Base-by-base conservation (phyloP, 2,888 invertebrate species). In the Crematogaster levior region DNA sequence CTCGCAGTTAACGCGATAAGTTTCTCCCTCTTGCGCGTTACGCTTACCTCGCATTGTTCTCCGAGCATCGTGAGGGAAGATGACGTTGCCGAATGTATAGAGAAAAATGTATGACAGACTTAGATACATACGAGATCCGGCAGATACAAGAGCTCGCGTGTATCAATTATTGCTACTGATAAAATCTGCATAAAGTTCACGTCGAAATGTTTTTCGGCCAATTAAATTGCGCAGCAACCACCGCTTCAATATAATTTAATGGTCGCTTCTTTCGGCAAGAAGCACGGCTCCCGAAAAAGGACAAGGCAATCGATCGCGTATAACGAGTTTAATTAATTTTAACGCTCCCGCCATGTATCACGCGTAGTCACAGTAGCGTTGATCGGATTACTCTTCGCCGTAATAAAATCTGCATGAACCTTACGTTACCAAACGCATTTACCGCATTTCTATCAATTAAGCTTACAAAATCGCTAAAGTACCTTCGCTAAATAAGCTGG, bases 311-410 rank as follows among this genome's bases (percentile, higher is more conserved):
- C 53, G 30, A 66, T 56, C 21, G 66, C 77, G 30, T 21, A 18
- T 40, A 77, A 77, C 77, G 66, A 77, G 77, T 4, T 66, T 66
- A 77, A 77, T 77, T 77, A 65, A 77, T 66, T 77, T 61, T 18
- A 53, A 77, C 24, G 18, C 30, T 21, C 30, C 15, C 21, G 53
- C 24, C 21, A 56, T 66, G 65, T 15, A n/a, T 77, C 40, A 53
- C 5, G 21, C 27, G 34, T 27, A n/a, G 34, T 48, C 24, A 51
- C 53, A 27, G 27, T 43, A 12, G 15, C 51, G 53, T 21, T 77
- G 65, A 77, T 77, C 75, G 75, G 51, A 75, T 75, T 77, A 66
- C 51, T 40, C 30, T 4, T 43, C 7, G 37, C 5, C 51, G 75
- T 18, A 51, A 63, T 75, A 63, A 75, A 75, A 61, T 74, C 61